Base-by-base conservation (phyloP, 2,113 vertebrate species). In the Corythornis vintsioides region DNA sequence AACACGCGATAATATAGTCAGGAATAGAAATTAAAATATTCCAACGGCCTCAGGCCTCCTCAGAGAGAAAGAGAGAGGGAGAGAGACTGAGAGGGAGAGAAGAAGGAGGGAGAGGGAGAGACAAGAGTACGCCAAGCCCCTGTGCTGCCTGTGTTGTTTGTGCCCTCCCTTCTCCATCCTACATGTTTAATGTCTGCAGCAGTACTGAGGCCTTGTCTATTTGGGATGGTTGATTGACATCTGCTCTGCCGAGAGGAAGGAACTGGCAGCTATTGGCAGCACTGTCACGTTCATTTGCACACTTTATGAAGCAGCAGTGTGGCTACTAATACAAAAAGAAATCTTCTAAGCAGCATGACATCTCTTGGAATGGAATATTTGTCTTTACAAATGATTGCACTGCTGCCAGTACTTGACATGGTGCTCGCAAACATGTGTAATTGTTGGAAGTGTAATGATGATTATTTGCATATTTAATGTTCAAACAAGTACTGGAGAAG, bases 321-420 rank as follows among this genome's bases (percentile, higher is more conserved):
- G 98, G 98, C 98, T 97, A 98, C 98, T 98, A 97, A 98, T 98
- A 98, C 97, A 98, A 98, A 98, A 97, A 97, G 96, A 98, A 97
- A 98, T 98, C 98, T 98, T 98, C 97, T 97, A 96, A 98, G 98
- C 99, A 99, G 98, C 98, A 98, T 98, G 98, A 98, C 98, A 98
- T 99, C 98, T 98, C 98, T 98, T 98, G 98, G 98, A 99, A 99
- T 98, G 98, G 98, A 98, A 98, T 98, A 98, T 98, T 98, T 98
- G 97, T 98, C 98, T 98, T 97, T 97, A 97, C 97, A 98, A 98
- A 98, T 98, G 97, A 98, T 97, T 97, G 95, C 97, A 96, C 97
- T 91, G 97, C 97, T 98, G 98, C 98, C 97, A 98, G 98, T 97
- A 97, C 98, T 98, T 98, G 98, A 98, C 98, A 98, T 94, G 96